These are phyloP conservation scores for Nothoprocta pentlandii DNA, from an alignment of 2,113 vertebrate genomes.

Conservation along the genomic window DNA sequence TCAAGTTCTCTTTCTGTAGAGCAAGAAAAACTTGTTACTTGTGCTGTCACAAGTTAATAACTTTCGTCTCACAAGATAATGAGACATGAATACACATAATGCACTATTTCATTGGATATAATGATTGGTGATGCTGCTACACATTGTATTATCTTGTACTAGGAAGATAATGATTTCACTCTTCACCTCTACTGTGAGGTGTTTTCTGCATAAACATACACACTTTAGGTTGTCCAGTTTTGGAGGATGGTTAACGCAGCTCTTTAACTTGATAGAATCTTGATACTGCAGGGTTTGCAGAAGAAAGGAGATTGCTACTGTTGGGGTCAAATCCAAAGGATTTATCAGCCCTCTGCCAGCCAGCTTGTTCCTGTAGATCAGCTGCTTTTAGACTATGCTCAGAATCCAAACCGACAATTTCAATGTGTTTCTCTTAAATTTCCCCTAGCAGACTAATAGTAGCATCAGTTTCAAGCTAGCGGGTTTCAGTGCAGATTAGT, in stretches of 20 bases:
- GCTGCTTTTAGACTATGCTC: not conserved
- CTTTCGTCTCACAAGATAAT: not conserved
- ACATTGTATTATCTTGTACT: not conserved
- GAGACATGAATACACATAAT: conserved; percentile 4
- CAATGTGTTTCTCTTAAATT: not conserved
- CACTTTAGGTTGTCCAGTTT: not conserved
- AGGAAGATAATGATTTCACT: not conserved
- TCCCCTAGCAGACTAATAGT: not conserved
- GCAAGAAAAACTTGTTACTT: not conserved
- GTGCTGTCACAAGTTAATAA: not conserved
- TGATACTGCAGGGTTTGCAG: not conserved
- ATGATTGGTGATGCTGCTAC: not conserved
- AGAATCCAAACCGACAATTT: not conserved
- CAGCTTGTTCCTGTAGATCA: not conserved
- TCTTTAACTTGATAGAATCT: not conserved
- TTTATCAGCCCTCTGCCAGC: not conserved
- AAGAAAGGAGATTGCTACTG: not conserved
- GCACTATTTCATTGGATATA: not conserved
- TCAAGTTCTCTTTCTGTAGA: not conserved
- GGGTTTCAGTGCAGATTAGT: not conserved
- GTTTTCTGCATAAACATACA: not conserved
- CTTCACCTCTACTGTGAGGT: not conserved
- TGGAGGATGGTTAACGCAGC: not conserved
- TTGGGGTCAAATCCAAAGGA: not conserved
- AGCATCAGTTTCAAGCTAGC: not conserved